Base-by-base conservation (phyloP, 2,888 invertebrate species). In the Steromphala cineraria region DNA sequence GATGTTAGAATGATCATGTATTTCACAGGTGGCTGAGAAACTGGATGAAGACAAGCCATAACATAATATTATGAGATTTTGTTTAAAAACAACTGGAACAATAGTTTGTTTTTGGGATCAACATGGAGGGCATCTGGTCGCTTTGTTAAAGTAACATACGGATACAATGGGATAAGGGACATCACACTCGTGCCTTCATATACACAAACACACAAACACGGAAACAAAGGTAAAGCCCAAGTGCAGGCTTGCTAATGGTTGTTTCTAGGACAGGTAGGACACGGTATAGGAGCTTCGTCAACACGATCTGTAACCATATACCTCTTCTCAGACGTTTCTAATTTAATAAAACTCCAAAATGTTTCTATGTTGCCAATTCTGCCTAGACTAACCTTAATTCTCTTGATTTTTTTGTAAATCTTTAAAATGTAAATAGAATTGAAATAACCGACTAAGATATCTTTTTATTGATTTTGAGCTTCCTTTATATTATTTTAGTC, bases 21-120 rank as follows among this genome's bases (percentile, higher is more conserved):
- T 62, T 62, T 62, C 62, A 62, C 62, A 62, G 62, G 62, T 62
- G 62, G 62, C n/a, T 62, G 62, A 62, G 62, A 62, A 62, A 28
- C 28, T 28, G 28, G 28, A 13, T 62, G 62, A 62, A 62, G 28
- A 28, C 62, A 17, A 21, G 28, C 28, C 62, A 62, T 28, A 62
- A n/a, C 62, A 62, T 62, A 62, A 62, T 62, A 62, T 62, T 62
- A 62, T 62, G 62, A 62, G 28, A 62, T 62, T 62, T 62, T 62
- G 62, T 62, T 62, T 62, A 28, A 62, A 62, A 62, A 62, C 62
- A 62, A 15, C 21, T 24, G 21, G 62, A 62, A 62, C 62, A 62
- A 62, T 62, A 62, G 62, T 24, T 62, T 62, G 62, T 62, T 62
- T 28, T 62, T 24, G 62, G 17, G 62, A 28, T 62, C 62, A 62